Percentiles rank a stretch among this genome's conserved stretches.
Conservation (phyloP, 2,113 vertebrate species). For the pig (Sus scrofa) region T2T-Sscrofa CM000826.6:78126001-78126500, state of each 20-base stretch:
- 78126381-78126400: constrained; percentile 46
- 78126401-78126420: constrained; percentile 41
- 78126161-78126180: constrained; percentile 10
- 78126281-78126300: constrained; percentile 31
- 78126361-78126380: constrained; percentile 7
- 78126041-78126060: neutral
- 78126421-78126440: neutral
- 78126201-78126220: constrained; percentile 46
- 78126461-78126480: neutral
- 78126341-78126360: constrained; percentile 50
- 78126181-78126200: constrained; percentile 35
- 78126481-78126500: neutral
- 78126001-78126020: constrained; percentile 9
- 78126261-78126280: constrained; percentile 14
- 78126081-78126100: constrained; percentile 33
- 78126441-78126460: constrained; percentile 48
- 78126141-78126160: constrained; percentile 26
- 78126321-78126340: constrained; percentile 21
- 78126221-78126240: constrained; percentile 50
- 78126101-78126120: neutral
- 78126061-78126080: neutral
- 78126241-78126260: constrained; percentile 59
- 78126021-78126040: constrained; percentile 59
- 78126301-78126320: constrained; percentile 70
- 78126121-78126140: constrained; percentile 19